These are phyloP conservation scores for Napeogenes inachia DNA, from an alignment of 2,888 invertebrate species.

Conservation along the genomic window DNA sequence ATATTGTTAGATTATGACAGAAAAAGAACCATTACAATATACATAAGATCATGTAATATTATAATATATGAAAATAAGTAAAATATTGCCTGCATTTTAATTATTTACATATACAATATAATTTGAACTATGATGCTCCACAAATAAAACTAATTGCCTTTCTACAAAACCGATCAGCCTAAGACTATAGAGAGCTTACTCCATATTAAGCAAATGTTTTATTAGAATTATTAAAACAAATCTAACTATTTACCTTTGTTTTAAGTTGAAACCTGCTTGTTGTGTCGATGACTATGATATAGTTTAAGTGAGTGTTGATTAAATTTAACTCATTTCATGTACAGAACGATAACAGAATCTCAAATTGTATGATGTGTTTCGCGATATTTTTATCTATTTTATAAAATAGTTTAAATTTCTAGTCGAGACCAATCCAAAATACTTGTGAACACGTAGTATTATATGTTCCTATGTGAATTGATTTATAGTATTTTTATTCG, in stretches of 20 bases:
- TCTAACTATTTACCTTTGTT: slow-evolving; percentile 72
- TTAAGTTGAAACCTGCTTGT: slow-evolving; percentile 70
- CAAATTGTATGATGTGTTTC: slow-evolving; percentile 38
- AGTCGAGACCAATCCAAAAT: slow-evolving; percentile 69
- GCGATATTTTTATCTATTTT: slow-evolving; percentile 45
- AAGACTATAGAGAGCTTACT: slow-evolving; percentile 74
- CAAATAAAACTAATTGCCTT: slow-evolving; percentile 40
- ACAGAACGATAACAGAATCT: slow-evolving; percentile 47
- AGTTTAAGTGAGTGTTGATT: slow-evolving; percentile 49
- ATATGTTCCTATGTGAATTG: slow-evolving; percentile 63
- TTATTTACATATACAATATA: slow-evolving; percentile 34
- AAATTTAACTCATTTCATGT: slow-evolving; percentile 32
- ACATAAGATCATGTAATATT: slow-evolving; percentile 21
- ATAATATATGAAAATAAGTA: slow-evolving; percentile 20
- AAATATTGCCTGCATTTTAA: slow-evolving; percentile 44
- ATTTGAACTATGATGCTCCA: slow-evolving; percentile 11
- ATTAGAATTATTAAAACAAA: slow-evolving; percentile 68
- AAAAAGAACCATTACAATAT: slow-evolving; percentile 7
- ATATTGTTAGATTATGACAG: slow-evolving; percentile 19
- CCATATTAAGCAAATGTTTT: slow-evolving; percentile 70
- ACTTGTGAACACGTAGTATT: slow-evolving; percentile 54
- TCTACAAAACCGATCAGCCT: slow-evolving; percentile 67
- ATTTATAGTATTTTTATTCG: slow-evolving; percentile 37
- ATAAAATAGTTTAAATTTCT: slow-evolving; percentile 52
- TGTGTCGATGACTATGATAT: slow-evolving; percentile 63